Evolutionary conservation across 2,888 invertebrate species (phyloP).

Genomic region (Lagria hirta): DNA sequence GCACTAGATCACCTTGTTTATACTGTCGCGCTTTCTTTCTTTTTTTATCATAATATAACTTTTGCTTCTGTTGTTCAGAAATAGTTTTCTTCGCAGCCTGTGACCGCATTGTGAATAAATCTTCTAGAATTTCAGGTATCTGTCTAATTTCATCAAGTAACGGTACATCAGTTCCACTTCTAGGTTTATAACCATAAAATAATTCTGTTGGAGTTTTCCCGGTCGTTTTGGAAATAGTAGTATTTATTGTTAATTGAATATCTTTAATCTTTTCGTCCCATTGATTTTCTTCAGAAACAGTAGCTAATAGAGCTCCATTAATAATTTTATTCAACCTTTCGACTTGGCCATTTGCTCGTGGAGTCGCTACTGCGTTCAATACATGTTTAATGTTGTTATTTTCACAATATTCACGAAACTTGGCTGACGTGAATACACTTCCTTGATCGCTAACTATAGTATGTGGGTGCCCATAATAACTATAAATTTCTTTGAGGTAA

Average conservation of each 20-base stretch:
- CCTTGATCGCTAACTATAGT: slow-evolving; percentile 11
- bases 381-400: slow-evolving; percentile 25
- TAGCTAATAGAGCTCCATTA: slow-evolving; percentile 36
- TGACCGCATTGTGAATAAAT: neutral
- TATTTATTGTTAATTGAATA: slow-evolving; percentile 13
- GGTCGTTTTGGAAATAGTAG: slow-evolving; percentile 1
- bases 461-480: slow-evolving; percentile 9
- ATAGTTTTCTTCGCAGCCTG: slow-evolving; percentile 4
- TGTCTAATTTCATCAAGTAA: slow-evolving; percentile 20
- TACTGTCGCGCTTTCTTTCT: slow-evolving; percentile 1
- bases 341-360: slow-evolving; percentile 33
- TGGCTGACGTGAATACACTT: neutral
- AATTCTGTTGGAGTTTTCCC: slow-evolving; percentile 9
- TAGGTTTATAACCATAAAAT: slow-evolving; percentile 5
- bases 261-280: slow-evolving; percentile 2
- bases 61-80: slow-evolving; percentile 3
- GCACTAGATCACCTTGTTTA: slow-evolving; percentile 26
- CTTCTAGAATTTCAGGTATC: neutral
- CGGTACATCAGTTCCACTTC: slow-evolving; percentile 6
- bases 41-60: slow-evolving; percentile 1
- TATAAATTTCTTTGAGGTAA: slow-evolving; percentile 10
- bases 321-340: slow-evolving; percentile 33
- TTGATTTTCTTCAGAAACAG: slow-evolving; percentile 1
- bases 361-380: slow-evolving; percentile 31
- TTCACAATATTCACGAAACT: slow-evolving; percentile 5